Percentiles rank a stretch among this genome's conserved stretches.
Conservation (phyloP, 30 jellyfish, hydroid and myxozoan genomes). For the Cassiopea xamachana region DNA sequence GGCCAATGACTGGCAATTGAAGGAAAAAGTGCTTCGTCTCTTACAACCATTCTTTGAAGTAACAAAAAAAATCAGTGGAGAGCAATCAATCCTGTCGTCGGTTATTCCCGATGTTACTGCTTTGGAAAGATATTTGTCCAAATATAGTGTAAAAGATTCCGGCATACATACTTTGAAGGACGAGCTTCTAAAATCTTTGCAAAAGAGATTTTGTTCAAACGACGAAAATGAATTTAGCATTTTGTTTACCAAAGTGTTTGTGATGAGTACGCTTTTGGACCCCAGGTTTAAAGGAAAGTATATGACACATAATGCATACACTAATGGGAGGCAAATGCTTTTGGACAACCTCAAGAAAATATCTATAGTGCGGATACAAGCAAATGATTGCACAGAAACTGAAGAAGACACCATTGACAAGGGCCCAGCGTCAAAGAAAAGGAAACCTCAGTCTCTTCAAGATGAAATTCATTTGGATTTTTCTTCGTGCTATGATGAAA, state of each 20-base stretch:
- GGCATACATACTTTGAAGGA: conserved; percentile 61
- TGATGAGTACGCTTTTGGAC: conserved; percentile 62
- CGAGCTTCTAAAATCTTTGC: conserved; percentile 51
- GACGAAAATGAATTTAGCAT: conserved; percentile 52
- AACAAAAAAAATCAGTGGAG: conserved; percentile 54
- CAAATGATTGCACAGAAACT: conserved; percentile 8
- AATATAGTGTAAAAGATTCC: conserved; percentile 47
- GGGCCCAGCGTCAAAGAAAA: background rate
- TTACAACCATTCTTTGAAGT: conserved; percentile 60
- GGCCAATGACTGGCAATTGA: conserved; percentile 70
- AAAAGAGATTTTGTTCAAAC: conserved; percentile 46
- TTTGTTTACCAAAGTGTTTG: conserved; percentile 34
- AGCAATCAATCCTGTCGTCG: conserved; percentile 28
- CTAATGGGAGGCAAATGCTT: conserved; percentile 58
- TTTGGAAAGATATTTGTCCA: too few species aligned
- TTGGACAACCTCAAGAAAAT: conserved; percentile 46
- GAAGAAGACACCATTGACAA: conserved; percentile 19
- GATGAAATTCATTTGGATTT: conserved; percentile 66
- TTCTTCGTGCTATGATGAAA: conserved; percentile 69
- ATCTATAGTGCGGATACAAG: conserved; percentile 33
- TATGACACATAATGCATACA: conserved; percentile 46
- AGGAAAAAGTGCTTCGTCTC: conserved; percentile 56
- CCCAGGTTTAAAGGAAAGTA: conserved; percentile 72
- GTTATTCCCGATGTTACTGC: conserved; percentile 61
- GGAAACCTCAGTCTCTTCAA: conserved; percentile 21